Evolutionary conservation across 2,888 invertebrate species (phyloP), one percentile per base, ranked within the genome.

Genomic region (Vandiemenella viatica): DNA sequence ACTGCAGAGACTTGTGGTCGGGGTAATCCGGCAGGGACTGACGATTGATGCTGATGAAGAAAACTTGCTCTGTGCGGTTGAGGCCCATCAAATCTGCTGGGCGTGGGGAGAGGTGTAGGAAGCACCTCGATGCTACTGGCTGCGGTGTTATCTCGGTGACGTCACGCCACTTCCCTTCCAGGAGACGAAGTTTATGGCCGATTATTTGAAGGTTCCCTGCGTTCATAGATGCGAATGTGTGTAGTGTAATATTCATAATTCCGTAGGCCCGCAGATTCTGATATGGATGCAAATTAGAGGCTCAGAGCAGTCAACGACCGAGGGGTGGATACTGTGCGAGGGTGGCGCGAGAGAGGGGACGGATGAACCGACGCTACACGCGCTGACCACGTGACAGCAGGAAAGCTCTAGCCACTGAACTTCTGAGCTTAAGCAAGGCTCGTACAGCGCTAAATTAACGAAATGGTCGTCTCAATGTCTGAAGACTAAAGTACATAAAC

Each of bases 261-360:
- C 52, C 46, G 44, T 32, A 45, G 44, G 44, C 37, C 48, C 47
- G 42, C 50, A 43, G 46, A 50, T 45, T 47, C 52, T 50, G 52
- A 52, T 48, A 52, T 50, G 45, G 45, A 52, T 52, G 50, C 52
- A 50, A 52, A 52, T 50, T 44, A 50, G 52, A 37, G 41, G 52
- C 51, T 49, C 51, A 51, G 49, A n/a, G n/a, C n/a, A n/a, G n/a
- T n/a, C 51, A 48, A 40, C 48, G 18, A 42, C 18, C 18, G 22
- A 23, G 40, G 19, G 17, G 19, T 17, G 19, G 18, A 18, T 5
- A 10, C 10, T 10, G 38, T 10, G 16, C 5, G 42, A 15, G 20
- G 42, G 18, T 13, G 42, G 4, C 20, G 20, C 19, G 20, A 10
- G 20, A 21, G 5, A 5, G 16, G 16, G 17, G 17, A n/a, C 13